Evolutionary conservation across 2,888 invertebrate species (phyloP).

Genomic region (Maniola hyperantus): DNA sequence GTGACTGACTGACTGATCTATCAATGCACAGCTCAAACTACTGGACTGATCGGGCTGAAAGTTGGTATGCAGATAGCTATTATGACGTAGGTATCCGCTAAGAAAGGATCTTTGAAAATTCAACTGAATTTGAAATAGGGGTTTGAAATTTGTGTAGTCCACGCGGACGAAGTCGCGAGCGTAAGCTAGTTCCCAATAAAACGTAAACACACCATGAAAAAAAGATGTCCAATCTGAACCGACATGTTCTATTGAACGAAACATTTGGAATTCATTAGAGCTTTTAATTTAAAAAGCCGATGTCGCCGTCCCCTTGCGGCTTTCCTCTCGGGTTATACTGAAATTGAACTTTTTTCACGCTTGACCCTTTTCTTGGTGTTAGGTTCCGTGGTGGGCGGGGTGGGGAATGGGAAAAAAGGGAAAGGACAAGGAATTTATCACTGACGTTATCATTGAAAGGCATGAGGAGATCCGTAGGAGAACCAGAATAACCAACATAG

Average conservation of each 20-base stretch:
- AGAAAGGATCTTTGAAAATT: too few species aligned
- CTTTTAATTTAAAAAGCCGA: constrained; percentile 32
- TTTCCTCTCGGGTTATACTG: constrained; percentile 31
- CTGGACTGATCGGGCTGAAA: too few species aligned
- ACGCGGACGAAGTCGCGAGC: too few species aligned
- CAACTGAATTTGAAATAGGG: too few species aligned
- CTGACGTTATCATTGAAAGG: too few species aligned
- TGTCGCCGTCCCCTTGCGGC: constrained; percentile 32
- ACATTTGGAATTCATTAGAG: constrained; percentile 32
- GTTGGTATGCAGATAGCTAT: too few species aligned
- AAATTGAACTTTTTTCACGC: constrained; percentile 21
- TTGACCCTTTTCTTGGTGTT: not conserved
- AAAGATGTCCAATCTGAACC: constrained; percentile 11
- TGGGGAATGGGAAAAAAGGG: not conserved
- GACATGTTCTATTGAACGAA: constrained; percentile 15
- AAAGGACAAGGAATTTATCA: not conserved
- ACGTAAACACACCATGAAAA: not conserved
- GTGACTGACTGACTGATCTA: too few species aligned
- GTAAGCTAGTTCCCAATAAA: not conserved
- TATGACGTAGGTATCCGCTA: too few species aligned
- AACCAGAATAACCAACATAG: too few species aligned
- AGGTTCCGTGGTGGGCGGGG: not conserved
- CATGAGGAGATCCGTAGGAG: too few species aligned
- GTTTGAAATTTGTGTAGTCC: too few species aligned
- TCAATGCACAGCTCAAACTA: too few species aligned